Base-by-base conservation (phyloP, 2,797 vertebrate genomes). In the Argyrosomus regius region DNA sequence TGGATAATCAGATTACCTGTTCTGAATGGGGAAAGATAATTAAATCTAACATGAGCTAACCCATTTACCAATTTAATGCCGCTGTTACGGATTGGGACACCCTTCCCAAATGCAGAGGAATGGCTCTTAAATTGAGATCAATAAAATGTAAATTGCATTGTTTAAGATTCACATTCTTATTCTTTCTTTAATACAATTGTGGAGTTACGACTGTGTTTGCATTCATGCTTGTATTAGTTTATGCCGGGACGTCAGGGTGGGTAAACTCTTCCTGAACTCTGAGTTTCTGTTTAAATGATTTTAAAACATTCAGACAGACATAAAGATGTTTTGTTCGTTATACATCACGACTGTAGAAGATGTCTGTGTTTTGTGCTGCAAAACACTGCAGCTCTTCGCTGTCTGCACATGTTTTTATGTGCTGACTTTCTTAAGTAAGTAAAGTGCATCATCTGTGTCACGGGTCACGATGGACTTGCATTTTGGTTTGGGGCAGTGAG, bases 1-100 rank as follows among this genome's bases (percentile, higher is more conserved):
- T 92, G 61, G 82, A 88, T 96, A 97, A 98, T 96, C 96, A 88
- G 92, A 96, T 98, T 97, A 96, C 93, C 87, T 87, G 88, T 72
- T 83, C 93, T 93, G 95, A 88, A 94, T 93, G 92, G 91, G 92
- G 92, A 92, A 85, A 92, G 91, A 96, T 97, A 97, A 97, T 96
- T 95, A 91, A 96, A 97, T 97, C 95, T 93, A 85, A 91, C 91
- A 92, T 89, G 89, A 94, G 92, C 94, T 96, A 95, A 95, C 88
- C 89, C 77, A 93, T 87, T 94, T 94, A 92, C 82, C 89, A 91
- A 90, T 90, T 72, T 90, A 93, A 92, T 89, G 76, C 86, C 91
- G 88, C 89, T 92, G 85, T 90, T 89, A 91, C 84, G 77, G 79
- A 90, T 80, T 88, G 87, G 89, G 94, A 93, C 88, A 93, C 89